Evolutionary conservation across 2,113 vertebrate genomes (phyloP), one percentile per base, ranked within the genome.

Genomic region (Malurus cyaneus): DNA sequence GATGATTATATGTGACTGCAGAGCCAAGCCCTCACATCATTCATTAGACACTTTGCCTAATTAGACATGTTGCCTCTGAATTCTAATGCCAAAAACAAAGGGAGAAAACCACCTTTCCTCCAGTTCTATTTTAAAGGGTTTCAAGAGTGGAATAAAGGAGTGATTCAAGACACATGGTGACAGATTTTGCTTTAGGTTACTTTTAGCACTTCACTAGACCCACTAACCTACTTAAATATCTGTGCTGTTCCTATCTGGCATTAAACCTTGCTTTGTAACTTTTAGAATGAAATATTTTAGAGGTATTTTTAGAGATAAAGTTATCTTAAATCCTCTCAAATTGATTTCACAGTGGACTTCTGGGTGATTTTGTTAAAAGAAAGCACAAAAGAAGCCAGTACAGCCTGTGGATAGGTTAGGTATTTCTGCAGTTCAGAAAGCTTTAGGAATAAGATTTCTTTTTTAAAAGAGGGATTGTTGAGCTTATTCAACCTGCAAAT

Each of bases 141-240:
- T 94, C 62, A 85, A 31, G 50, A 70, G 72, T 29, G 18, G 67
- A 95, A 92, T 90, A 80, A 83, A 92, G 67, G 74, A 86, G 78
- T 73, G 44, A 94, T 86, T 88, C 77, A 67, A 95, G 92, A 93
- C 74, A 81, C 32, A 60, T 59, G 92, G 77, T 93, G 88, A 90
- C 52, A 80, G 93, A 42, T 86, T 94, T 92, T 94, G 84, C 96
- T 96, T 85, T 82, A 71, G 84, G 82, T 95, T 86, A 95, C 85
- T 94, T 97, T 86, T 89, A 95, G 85, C 56, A 36, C 78, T 89
- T 88, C 53, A 53, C 81, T 73, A 89, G 89, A 91, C 93, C 91
- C 84, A 66, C 81, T 97, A 89, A 94, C 95, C 94, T 91, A 93
- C 91, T 96, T 95, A 96, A 70, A 78, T 88, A 70, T 60, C 88